phyloP scores from a whole-genome alignment of 2,797 vertebrate genomes.

The Eidolon dupreanum region DNA sequence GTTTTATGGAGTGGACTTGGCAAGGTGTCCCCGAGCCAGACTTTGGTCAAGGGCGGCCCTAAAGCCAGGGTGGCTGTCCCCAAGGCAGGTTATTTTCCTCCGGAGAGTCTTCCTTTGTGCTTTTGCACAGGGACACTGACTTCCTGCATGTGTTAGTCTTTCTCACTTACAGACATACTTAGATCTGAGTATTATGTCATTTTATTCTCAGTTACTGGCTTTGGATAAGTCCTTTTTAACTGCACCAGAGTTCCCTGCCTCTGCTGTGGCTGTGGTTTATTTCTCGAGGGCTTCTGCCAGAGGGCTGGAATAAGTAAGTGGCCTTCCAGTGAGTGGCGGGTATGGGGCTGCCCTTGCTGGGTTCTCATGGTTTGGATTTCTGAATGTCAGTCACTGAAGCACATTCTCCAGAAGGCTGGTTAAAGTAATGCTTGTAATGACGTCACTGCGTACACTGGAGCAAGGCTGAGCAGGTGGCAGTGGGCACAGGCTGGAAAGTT shows the following conservation, averaged over 20 bases:
- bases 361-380: background rate
- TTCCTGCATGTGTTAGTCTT: background rate
- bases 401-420: background rate
- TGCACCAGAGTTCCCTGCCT: background rate
- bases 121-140: background rate
- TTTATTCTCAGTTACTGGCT: background rate
- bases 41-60: background rate
- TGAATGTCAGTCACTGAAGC: background rate
- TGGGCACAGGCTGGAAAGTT: background rate
- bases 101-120: background rate
- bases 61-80: background rate
- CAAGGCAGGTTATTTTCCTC: too few species aligned
- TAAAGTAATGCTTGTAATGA: background rate
- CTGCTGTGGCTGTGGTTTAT: background rate
- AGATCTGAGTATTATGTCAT: background rate
- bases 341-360: rapidly evolving
- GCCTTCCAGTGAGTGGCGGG: background rate
- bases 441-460: background rate
- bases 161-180: background rate
- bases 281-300: background rate
- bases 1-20: background rate
- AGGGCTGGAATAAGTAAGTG: background rate
- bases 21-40: background rate
- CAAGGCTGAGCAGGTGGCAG: background rate
- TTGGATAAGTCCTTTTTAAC: background rate